Evolutionary conservation across 1,140 invertebrate genomes (phyloP).

Genomic region (Apis cerana): DNA sequence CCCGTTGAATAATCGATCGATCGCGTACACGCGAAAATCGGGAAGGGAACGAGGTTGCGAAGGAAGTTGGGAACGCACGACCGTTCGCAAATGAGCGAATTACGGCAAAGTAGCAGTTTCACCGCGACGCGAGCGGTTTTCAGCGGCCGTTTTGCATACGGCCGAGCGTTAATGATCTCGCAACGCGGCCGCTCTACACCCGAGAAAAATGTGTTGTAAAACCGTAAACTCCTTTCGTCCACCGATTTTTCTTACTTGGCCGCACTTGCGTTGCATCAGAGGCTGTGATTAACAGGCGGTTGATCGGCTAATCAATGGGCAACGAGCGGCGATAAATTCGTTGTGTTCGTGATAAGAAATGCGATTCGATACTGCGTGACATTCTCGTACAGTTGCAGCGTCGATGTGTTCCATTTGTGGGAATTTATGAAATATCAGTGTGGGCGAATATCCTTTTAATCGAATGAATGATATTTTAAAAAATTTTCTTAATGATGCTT

Average conservation of each 20-base stretch:
- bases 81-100: slow-evolving; percentile 43
- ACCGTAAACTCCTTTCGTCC: slow-evolving; percentile 13
- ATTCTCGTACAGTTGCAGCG: too few relatives aligned
- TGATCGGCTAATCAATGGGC: slow-evolving; percentile 31
- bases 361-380: not conserved
- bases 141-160: slow-evolving; percentile 55
- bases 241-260: not conserved
- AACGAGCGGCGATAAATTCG: slow-evolving; percentile 35
- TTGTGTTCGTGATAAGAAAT: slow-evolving; percentile 3
- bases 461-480: too few relatives aligned
- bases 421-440: too few relatives aligned
- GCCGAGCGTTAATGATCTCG: slow-evolving; percentile 44
- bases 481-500: too few relatives aligned
- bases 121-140: slow-evolving; percentile 42
- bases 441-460: too few relatives aligned
- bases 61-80: slow-evolving; percentile 8
- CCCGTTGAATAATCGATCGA: slow-evolving; percentile 19
- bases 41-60: not conserved
- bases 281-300: slow-evolving; percentile 40
- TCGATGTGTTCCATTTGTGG: too few relatives aligned
- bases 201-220: slow-evolving; percentile 53
- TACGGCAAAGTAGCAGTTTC: slow-evolving; percentile 35
- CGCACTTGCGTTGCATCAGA: slow-evolving; percentile 26
- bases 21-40: slow-evolving; percentile 15
- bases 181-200: not conserved